Conservation (phyloP, 2,797 vertebrate species). For the Glossophaga mutica region DNA sequence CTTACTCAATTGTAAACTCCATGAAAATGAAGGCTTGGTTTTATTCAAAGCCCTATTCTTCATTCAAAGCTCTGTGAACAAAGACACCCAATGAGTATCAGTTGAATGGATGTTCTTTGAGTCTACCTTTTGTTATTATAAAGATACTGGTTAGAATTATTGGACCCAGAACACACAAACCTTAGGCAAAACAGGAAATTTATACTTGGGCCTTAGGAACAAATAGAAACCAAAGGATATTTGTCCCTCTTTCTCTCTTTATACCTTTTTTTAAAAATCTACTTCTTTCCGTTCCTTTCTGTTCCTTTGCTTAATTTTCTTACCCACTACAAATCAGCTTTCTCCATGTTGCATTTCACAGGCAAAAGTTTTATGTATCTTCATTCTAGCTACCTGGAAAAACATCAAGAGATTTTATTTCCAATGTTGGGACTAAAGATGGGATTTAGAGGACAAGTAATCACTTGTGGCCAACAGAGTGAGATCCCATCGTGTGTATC, state of each 20-base stretch:
- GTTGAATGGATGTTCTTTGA: neutral
- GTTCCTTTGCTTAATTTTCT: neutral
- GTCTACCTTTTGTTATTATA: neutral
- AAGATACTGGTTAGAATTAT: neutral
- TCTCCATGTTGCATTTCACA: neutral
- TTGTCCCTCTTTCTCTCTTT: neutral
- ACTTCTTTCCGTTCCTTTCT: neutral
- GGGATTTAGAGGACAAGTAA: neutral
- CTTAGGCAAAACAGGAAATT: neutral
- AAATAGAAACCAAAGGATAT: neutral
- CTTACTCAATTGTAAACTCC: neutral
- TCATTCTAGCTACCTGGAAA: neutral
- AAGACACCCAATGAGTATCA: neutral
- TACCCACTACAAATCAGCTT: neutral
- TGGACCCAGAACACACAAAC: neutral
- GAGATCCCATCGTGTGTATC: neutral
- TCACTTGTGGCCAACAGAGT: neutral
- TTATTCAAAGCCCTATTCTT: neutral
- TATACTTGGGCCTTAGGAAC: neutral
- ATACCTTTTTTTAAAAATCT: neutral
- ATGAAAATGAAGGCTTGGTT: neutral
- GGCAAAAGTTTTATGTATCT: neutral
- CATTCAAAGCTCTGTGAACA: neutral
- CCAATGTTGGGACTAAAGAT: neutral
- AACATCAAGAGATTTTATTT: neutral